Conservation (phyloP, 2,113 vertebrate species). For the Sturnus vulgaris region DNA sequence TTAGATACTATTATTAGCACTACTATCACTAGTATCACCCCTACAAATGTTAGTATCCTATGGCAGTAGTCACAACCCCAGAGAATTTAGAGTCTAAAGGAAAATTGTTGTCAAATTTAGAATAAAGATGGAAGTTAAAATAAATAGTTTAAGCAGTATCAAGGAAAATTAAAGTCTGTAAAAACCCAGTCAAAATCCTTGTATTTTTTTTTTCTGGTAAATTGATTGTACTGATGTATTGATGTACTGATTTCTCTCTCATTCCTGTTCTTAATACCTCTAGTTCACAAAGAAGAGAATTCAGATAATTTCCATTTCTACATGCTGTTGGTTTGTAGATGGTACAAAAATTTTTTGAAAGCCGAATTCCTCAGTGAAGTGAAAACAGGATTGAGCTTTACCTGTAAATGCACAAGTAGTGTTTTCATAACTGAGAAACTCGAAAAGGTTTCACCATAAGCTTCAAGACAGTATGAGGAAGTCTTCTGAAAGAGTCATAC, state of each 20-base stretch:
- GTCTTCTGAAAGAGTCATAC: background rate
- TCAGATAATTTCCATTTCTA: background rate
- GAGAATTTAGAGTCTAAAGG: background rate
- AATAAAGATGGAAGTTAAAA: background rate
- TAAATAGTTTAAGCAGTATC: background rate
- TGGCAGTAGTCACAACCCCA: background rate
- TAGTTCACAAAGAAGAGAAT: background rate
- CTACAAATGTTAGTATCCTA: background rate
- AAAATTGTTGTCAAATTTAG: background rate
- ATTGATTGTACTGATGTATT: too few species aligned
- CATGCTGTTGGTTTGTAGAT: background rate
- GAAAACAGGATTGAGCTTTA: background rate
- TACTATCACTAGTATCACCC: background rate
- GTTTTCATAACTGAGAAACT: background rate
- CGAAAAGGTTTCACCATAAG: background rate
- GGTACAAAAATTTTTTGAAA: background rate
- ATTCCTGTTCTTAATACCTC: background rate
- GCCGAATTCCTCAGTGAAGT: background rate
- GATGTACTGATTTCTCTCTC: background rate
- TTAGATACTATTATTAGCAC: background rate
- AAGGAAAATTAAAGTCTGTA: background rate
- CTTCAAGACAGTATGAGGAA: background rate
- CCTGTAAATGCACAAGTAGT: background rate
- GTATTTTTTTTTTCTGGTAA: background rate
- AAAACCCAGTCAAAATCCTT: fast-evolving